Conservation (phyloP, 2,888 invertebrate species). For the Hofmannophila pseudospretella region DNA sequence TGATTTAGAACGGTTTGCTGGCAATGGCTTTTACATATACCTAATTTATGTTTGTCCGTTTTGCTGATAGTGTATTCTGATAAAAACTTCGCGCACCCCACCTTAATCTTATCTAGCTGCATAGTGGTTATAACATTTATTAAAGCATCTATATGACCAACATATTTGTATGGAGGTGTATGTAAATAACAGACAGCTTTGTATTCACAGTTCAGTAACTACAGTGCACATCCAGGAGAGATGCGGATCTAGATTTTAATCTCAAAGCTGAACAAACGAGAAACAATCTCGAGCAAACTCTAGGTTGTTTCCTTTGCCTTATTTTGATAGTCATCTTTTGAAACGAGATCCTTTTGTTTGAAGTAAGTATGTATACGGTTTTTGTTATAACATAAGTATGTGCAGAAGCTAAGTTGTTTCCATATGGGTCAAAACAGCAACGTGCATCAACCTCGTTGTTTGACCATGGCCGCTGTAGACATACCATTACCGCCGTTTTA, state of each 20-base stretch:
- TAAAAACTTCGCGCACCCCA: not conserved
- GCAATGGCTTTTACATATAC: not conserved
- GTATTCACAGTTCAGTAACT: conserved; percentile 4
- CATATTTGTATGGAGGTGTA: too few species aligned
- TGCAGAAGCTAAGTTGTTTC: not conserved
- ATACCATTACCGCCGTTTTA: conserved; percentile 25
- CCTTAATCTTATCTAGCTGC: not conserved
- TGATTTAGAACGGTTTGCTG: not conserved
- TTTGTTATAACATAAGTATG: too few species aligned
- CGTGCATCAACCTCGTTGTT: conserved; percentile 25
- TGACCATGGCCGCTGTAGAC: conserved; percentile 17
- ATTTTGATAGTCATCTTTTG: conserved; percentile 5
- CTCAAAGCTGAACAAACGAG: conserved; percentile 23
- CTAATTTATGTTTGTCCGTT: not conserved
- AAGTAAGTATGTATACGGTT: too few species aligned
- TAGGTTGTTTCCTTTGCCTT: conserved; percentile 1
- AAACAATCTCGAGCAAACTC: conserved; percentile 4
- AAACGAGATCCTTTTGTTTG: conserved; percentile 1
- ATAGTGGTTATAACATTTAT: too few species aligned
- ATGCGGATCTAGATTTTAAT: conserved; percentile 25
- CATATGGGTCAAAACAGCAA: conserved; percentile 2
- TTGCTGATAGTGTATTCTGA: not conserved
- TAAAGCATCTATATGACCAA: too few species aligned
- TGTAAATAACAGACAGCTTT: not conserved
- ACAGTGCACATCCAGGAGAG: conserved; percentile 12